A percentile compares a stretch with the other conserved stretches of the same genome.
Evolutionary conservation across 2,113 vertebrate species (phyloP).

Genomic region (Protobothrops mucrosquamatus): DNA sequence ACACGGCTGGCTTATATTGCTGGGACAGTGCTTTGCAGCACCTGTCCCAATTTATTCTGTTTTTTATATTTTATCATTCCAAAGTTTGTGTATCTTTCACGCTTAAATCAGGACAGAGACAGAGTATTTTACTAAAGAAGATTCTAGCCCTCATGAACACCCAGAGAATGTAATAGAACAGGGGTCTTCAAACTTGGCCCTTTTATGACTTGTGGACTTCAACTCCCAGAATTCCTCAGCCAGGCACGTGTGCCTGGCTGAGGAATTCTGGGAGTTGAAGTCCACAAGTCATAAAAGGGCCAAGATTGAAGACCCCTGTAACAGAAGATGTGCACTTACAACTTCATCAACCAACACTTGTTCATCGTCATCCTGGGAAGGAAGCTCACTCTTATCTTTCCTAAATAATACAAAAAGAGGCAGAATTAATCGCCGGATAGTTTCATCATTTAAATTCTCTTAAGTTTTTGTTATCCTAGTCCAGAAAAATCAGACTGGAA

Average conservation of each 20-base stretch:
- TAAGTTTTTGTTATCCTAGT: background rate
- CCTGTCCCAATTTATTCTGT: no score
- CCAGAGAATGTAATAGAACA: background rate
- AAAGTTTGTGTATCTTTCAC: background rate
- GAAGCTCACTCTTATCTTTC: conserved; percentile 45
- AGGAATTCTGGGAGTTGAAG: no score
- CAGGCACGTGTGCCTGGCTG: no score
- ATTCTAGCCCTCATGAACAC: background rate
- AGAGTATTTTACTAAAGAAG: background rate
- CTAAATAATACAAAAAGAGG: conserved; percentile 36
- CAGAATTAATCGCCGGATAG: background rate
- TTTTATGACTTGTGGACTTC: no score
- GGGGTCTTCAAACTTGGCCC: no score
- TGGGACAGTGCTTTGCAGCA: no score
- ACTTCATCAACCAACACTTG: conserved; percentile 41
- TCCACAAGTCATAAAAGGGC: no score
- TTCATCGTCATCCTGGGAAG: fast-evolving
- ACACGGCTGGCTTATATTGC: no score
- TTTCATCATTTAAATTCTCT: background rate
- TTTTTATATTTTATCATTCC: background rate
- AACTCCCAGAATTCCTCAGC: no score
- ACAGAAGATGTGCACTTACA: conserved; percentile 23
- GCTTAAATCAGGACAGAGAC: background rate
- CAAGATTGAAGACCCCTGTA: no score
- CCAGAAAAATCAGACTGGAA: background rate